Base-by-base conservation (phyloP, 2,888 invertebrate genomes). In the Arge pagana region DNA sequence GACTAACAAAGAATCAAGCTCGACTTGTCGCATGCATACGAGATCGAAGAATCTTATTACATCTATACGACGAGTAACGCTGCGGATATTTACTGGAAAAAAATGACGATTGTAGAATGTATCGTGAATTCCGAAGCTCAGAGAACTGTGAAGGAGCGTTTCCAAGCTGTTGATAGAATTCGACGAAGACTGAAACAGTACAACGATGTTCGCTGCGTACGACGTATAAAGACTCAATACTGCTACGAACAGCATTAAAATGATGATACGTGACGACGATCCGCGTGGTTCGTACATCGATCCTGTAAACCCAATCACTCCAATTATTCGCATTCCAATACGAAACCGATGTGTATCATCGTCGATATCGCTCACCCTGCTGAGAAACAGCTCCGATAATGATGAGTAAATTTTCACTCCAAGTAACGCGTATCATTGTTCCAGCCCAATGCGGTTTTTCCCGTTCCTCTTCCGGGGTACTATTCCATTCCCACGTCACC, bases 191-290 rank as follows among this genome's bases (percentile, higher is more conserved):
- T 89, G 88, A 0, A 89, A 78, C 1, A 89, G 72, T 1, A 88
- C 87, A 0, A 89, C 89, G 39, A 89, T 89, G 63, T 88, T 88
- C 0, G 89, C 89, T 0, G 89, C 83, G 65, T 88, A 89, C 0
- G 89, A 87, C 0, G 87, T 86, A 67, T 88, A 89, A 0, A 89
- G 76, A 61, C 88, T 89, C 78, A 89, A 83, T 3, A 86, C 74
- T 0, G 86, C 79, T 5, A 86, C 68, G 59, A 87, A 84, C 1
- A 86, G 74, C 33, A 86, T 77, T 49, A 89, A 75, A 61, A 86
- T 81, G 1, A 86, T 84, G 15, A 86, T 80, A 19, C 88, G 80
- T 0, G 83, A 81, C 7, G 78, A 59, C 61, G 76, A 52, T 21
- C 67, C 70, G 19, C 61, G 58, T 1, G 78, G 72, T 40, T 78